These are phyloP conservation scores for Pimpla rufipes DNA, from an alignment of 2,888 invertebrate genomes.

Conservation along the genomic window DNA sequence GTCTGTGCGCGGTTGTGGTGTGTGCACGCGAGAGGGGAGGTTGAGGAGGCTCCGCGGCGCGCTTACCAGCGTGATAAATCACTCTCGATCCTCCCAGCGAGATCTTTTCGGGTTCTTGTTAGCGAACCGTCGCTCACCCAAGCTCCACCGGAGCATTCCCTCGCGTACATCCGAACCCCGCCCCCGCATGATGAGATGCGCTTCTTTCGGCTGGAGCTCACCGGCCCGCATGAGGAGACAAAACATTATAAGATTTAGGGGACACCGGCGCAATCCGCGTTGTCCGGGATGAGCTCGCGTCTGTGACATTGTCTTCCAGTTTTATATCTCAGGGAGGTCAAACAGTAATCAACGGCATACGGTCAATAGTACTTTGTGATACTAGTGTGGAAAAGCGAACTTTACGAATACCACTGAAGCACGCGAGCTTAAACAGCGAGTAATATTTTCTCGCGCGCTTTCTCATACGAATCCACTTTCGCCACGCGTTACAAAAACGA, in stretches of 20 bases:
- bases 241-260: constrained; percentile 82
- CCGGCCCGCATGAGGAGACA: constrained; percentile 72
- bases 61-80: constrained; percentile 82
- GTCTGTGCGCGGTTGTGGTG: constrained; percentile 26
- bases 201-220: constrained; percentile 75
- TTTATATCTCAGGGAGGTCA: background rate
- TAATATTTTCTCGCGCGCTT: too few relatives aligned
- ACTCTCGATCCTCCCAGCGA: constrained; percentile 81
- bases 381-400: background rate
- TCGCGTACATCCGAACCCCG: constrained; percentile 59
- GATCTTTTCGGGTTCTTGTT: constrained; percentile 83
- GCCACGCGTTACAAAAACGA: too few relatives aligned
- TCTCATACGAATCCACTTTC: too few relatives aligned
- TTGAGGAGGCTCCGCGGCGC: constrained; percentile 67
- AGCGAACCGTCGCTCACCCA: constrained; percentile 81
- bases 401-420: too few relatives aligned
- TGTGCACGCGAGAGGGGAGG: constrained; percentile 45
- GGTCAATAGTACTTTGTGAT: background rate
- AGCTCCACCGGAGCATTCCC: constrained; percentile 58
- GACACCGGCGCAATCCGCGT: constrained; percentile 77
- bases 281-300: constrained; percentile 74
- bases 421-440: too few relatives aligned
- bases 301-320: constrained; percentile 12
- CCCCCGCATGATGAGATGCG: constrained; percentile 76
- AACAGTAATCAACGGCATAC: background rate